Conservation (phyloP, 1,140 invertebrate genomes). For the Doryteuthis pealeii region DNA sequence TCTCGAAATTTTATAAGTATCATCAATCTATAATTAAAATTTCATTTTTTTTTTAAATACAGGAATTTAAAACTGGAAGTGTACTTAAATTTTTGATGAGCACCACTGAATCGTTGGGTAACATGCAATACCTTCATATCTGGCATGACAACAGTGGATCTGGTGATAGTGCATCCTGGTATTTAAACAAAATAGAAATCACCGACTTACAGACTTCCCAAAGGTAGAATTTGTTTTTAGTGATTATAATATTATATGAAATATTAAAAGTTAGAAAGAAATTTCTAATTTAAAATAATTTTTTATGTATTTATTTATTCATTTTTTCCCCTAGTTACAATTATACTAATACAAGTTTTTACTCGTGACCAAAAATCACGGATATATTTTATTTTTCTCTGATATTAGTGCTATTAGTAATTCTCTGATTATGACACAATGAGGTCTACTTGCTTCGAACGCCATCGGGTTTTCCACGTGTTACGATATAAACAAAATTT, state of each 20-base stretch:
- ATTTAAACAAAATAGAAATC: constrained; percentile 39
- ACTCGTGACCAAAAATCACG: too few species aligned
- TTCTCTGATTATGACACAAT: too few species aligned
- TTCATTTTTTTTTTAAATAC: background rate
- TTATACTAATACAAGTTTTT: too few species aligned
- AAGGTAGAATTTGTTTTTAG: constrained; percentile 38
- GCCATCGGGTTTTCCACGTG: too few species aligned
- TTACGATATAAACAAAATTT: too few species aligned
- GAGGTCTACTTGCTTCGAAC: too few species aligned
- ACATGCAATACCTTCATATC: constrained; percentile 51
- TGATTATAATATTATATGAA: constrained; percentile 28
- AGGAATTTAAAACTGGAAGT: constrained; percentile 34
- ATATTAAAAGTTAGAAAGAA: background rate
- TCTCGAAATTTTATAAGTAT: too few species aligned
- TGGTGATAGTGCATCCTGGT: constrained; percentile 51
- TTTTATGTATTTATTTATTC: too few species aligned
- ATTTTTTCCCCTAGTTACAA: background rate
- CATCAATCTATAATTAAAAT: too few species aligned
- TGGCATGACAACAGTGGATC: constrained; percentile 59
- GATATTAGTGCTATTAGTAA: too few species aligned
- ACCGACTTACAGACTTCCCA: constrained; percentile 50
- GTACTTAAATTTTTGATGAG: constrained; percentile 53
- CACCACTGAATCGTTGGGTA: constrained; percentile 43
- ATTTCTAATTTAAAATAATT: too few species aligned
- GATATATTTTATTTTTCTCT: too few species aligned